These are phyloP conservation scores for Xerus rutilus DNA, from an alignment of 2,797 vertebrate species.

Conservation along the genomic window DNA sequence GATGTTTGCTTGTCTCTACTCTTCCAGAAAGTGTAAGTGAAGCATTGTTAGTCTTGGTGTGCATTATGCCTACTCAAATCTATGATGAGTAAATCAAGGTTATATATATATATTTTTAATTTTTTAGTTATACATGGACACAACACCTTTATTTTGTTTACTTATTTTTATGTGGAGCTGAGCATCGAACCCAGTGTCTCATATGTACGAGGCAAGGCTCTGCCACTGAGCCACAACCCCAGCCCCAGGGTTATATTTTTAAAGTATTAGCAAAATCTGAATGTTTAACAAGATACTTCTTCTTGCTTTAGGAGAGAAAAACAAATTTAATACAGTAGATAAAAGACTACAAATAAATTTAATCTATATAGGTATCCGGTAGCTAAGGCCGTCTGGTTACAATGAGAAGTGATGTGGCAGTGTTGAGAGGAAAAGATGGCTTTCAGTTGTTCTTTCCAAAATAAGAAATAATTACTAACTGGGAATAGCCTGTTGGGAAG, in stretches of 20 bases:
- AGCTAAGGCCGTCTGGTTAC: not conserved
- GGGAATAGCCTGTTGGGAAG: not conserved
- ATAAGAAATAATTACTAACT: not conserved
- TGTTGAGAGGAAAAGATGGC: not conserved
- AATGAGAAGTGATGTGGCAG: not conserved
- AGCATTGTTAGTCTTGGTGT: not conserved
- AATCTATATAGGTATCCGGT: not conserved
- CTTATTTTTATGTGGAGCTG: no score
- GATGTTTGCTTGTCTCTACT: not conserved
- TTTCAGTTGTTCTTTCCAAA: slow-evolving; percentile 34
- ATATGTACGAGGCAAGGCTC: no score
- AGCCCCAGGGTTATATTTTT: not conserved
- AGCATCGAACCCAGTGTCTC: no score
- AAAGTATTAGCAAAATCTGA: slow-evolving; percentile 3
- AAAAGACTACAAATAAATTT: not conserved
- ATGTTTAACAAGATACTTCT: not conserved
- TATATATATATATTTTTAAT: not conserved
- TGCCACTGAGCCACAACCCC: no score
- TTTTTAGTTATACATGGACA: no score
- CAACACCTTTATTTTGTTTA: no score
- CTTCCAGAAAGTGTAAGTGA: not conserved
- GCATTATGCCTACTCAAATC: not conserved
- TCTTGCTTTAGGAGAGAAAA: not conserved
- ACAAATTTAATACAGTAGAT: not conserved
- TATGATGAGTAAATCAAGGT: not conserved